Evolutionary conservation across 1,140 invertebrate species (phyloP).

Genomic region (Nasonia giraulti): DNA sequence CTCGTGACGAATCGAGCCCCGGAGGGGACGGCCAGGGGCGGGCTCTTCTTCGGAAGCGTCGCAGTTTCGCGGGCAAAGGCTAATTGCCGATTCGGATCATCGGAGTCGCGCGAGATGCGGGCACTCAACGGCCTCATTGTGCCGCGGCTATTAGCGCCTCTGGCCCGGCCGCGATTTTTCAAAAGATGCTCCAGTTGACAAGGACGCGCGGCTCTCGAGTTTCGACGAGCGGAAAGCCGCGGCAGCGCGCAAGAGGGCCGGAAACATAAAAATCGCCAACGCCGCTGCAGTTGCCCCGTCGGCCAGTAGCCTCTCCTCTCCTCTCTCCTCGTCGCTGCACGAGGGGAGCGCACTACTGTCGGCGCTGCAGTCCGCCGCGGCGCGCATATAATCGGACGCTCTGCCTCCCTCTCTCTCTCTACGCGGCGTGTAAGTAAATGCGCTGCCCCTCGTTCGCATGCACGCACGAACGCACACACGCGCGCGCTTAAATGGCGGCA

Average conservation of each 20-base stretch:
- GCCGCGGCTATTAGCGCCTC: too few relatives aligned
- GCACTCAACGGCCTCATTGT: too few relatives aligned
- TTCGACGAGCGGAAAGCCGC: background rate
- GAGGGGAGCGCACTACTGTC: background rate
- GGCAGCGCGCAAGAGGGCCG: conserved; percentile 17
- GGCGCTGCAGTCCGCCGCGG: conserved; percentile 20
- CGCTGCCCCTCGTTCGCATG: conserved; percentile 30
- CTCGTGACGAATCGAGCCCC: too few relatives aligned
- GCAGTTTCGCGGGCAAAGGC: conserved; percentile 39
- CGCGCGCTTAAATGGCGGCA: conserved; percentile 10
- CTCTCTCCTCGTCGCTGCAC: too few relatives aligned
- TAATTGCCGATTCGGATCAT: conserved; percentile 47
- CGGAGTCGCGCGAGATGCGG: background rate
- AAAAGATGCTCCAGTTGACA: background rate
- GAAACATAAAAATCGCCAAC: conserved; percentile 52
- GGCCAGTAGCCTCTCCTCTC: background rate
- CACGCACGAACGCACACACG: background rate
- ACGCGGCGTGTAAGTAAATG: conserved; percentile 40
- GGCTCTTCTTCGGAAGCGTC: background rate
- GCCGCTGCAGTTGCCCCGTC: background rate
- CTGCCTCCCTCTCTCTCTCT: conserved; percentile 6
- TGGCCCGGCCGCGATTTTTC: background rate
- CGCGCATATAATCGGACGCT: conserved; percentile 50
- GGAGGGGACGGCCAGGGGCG: too few relatives aligned
- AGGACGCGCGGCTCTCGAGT: background rate